These are phyloP conservation scores for Megaceryle alcyon DNA, from an alignment of 2,797 vertebrate genomes.

Conservation along the genomic window DNA sequence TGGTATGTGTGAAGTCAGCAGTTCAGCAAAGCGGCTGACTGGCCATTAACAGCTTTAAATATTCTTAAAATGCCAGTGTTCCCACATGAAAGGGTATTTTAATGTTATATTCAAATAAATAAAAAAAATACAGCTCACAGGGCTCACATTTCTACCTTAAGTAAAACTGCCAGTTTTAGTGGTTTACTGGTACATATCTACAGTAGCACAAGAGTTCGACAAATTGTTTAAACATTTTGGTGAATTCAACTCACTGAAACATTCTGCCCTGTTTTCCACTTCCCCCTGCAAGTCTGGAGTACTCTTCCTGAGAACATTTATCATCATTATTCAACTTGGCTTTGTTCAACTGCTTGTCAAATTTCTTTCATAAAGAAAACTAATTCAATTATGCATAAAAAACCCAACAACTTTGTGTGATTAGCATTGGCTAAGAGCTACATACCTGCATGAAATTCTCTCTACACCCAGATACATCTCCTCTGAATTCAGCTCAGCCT, in stretches of 20 bases:
- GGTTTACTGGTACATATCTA: background rate
- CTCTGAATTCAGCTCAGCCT: background rate
- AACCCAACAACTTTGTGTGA: fast-evolving
- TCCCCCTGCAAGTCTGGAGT: background rate
- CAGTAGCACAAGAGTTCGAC: background rate
- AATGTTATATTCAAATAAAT: constrained; percentile 25
- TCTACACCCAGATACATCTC: background rate
- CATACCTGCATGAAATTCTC: background rate
- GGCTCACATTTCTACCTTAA: background rate
- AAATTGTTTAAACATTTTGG: constrained; percentile 15
- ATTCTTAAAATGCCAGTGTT: constrained; percentile 48
- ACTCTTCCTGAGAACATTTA: constrained; percentile 42
- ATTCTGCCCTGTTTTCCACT: constrained; percentile 19
- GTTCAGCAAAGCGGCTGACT: constrained; percentile 47
- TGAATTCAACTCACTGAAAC: background rate
- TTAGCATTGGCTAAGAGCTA: background rate
- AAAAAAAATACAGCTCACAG: background rate
- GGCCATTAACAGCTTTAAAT: constrained; percentile 61
- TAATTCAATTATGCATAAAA: background rate
- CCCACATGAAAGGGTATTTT: constrained; percentile 54
- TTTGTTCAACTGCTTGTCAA: background rate
- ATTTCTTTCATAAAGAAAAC: background rate
- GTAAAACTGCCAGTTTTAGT: background rate
- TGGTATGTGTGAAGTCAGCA: constrained; percentile 71
- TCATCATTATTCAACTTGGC: background rate